A percentile compares a stretch with the other conserved stretches of the same genome.
Evolutionary conservation across 2,113 vertebrate species (phyloP).

Genomic region (Chlamydotis undulata): DNA sequence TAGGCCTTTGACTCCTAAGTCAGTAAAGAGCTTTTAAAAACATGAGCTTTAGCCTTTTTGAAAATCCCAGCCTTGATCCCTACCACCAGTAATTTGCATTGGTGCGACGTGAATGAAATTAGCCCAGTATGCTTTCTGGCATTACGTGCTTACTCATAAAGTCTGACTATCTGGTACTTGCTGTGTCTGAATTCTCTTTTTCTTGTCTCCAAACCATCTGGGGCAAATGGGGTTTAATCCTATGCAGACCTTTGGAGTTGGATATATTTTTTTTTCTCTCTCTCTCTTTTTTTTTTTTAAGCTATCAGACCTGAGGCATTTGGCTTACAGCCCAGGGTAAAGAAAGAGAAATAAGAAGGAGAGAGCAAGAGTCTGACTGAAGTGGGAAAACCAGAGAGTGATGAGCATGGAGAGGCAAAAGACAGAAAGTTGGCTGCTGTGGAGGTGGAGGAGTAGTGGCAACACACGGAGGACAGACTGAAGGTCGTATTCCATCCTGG

Average conservation of each 20-base stretch:
- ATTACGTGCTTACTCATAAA: background rate
- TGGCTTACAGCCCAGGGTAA: background rate
- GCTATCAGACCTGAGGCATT: background rate
- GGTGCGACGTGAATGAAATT: background rate
- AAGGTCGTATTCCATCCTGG: background rate
- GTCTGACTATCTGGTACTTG: background rate
- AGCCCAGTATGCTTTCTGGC: background rate
- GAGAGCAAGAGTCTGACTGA: background rate
- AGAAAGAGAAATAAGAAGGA: background rate
- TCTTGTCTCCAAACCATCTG: background rate
- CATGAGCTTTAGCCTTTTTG: background rate
- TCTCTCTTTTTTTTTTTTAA: background rate
- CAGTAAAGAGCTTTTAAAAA: conserved; percentile 43
- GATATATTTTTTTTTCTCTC: background rate
- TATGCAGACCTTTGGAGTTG: background rate
- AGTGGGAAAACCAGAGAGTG: background rate
- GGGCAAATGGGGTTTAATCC: background rate
- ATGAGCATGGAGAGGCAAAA: background rate
- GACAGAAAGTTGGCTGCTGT: background rate
- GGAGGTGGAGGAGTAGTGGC: background rate
- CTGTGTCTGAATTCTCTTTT: background rate
- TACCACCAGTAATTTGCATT: background rate
- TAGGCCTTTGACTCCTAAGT: background rate
- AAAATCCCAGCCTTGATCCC: conserved; percentile 23
- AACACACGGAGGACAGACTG: background rate